A percentile compares a stretch with the other conserved stretches of the same genome.
phyloP scores from a whole-genome alignment of 2,888 invertebrate species.

The Drosophila fungiperda region DNA sequence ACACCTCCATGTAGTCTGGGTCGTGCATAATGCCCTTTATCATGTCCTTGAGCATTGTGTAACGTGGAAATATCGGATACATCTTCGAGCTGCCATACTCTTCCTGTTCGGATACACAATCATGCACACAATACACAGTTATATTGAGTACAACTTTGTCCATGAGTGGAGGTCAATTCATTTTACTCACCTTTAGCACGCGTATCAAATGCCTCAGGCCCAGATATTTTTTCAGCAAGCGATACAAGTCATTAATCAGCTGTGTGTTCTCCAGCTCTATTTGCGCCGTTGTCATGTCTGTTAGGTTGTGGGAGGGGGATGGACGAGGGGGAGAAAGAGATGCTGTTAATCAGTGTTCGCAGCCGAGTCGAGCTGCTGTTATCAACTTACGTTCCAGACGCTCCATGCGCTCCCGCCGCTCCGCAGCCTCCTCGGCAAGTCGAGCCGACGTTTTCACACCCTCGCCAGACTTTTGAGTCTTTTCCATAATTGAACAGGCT shows the following conservation, averaged over 20 bases:
- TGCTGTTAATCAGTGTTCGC: slow-evolving; percentile 27
- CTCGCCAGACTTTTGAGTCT: slow-evolving; percentile 95
- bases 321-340: neutral
- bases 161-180: slow-evolving; percentile 8
- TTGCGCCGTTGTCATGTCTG: slow-evolving; percentile 96
- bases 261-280: slow-evolving; percentile 97
- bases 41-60: slow-evolving; percentile 98
- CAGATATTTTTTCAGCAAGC: slow-evolving; percentile 95
- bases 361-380: neutral
- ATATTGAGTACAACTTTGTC: slow-evolving; percentile 25
- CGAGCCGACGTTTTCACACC: slow-evolving; percentile 94
- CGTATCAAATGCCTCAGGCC: slow-evolving; percentile 95
- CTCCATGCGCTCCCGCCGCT: slow-evolving; percentile 93
- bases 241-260: slow-evolving; percentile 96
- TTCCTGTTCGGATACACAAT: slow-evolving; percentile 86
- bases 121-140: slow-evolving; percentile 7
- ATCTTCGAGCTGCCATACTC: slow-evolving; percentile 96
- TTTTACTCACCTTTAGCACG: slow-evolving; percentile 90
- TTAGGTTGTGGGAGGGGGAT: neutral
- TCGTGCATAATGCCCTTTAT: slow-evolving; percentile 97
- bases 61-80: slow-evolving; percentile 97
- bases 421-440: slow-evolving; percentile 94
- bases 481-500: slow-evolving; percentile 96
- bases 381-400: slow-evolving; percentile 90
- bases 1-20: slow-evolving; percentile 98